Percentiles rank a stretch among this genome's conserved stretches.
Evolutionary conservation across 2,888 invertebrate genomes (phyloP).

Genomic region (Biston stratarius): DNA sequence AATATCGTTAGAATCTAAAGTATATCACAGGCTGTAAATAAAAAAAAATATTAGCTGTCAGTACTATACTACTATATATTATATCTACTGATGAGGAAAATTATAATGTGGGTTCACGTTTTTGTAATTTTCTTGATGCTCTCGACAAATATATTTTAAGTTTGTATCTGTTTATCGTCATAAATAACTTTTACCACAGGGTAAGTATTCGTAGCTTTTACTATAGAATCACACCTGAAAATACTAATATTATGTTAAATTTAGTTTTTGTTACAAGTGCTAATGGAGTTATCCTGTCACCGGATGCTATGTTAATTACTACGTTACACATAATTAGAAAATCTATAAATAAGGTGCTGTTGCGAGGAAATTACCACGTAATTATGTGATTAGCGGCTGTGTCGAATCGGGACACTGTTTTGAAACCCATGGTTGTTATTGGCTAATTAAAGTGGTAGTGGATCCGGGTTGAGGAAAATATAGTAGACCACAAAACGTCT

Average conservation of each 20-base stretch:
- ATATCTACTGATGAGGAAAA: no score
- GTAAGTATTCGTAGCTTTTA: no score
- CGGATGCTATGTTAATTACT: slow-evolving; percentile 30
- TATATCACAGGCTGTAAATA: no score
- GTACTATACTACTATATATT: no score
- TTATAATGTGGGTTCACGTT: no score
- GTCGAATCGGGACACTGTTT: slow-evolving; percentile 42
- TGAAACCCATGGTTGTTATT: slow-evolving; percentile 9
- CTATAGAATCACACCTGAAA: no score
- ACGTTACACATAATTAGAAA: slow-evolving; percentile 16
- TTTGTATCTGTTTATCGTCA: no score
- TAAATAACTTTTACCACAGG: no score
- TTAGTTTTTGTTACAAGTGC: not conserved
- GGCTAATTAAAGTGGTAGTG: slow-evolving; percentile 2
- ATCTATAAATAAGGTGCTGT: slow-evolving; percentile 35
- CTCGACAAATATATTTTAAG: no score
- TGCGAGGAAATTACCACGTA: slow-evolving; percentile 38
- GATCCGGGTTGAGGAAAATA: not conserved
- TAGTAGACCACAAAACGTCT: not conserved
- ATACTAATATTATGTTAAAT: not conserved
- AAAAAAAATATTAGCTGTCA: no score
- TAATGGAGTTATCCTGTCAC: slow-evolving; percentile 1
- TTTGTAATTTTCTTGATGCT: no score
- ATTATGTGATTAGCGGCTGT: slow-evolving; percentile 38
- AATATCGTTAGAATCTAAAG: no score